Percentiles rank a stretch among this genome's conserved stretches.
Evolutionary conservation across 2,797 vertebrate genomes (phyloP).

Genomic region (Hippocampus kuda): DNA sequence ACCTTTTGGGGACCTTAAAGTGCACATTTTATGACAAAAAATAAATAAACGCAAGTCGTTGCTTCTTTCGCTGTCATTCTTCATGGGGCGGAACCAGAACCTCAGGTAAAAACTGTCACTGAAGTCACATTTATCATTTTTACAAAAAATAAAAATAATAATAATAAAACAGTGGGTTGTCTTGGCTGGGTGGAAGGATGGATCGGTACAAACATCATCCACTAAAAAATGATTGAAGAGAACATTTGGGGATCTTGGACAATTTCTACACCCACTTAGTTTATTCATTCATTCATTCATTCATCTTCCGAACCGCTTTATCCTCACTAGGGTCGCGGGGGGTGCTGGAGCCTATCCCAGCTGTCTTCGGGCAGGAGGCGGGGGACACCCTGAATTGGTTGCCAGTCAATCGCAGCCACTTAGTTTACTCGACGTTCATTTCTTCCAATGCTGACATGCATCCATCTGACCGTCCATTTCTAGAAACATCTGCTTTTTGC

Average conservation of each 20-base stretch:
- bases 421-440: neutral
- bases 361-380: too few species aligned
- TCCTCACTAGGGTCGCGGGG: too few species aligned
- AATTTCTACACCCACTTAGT: neutral
- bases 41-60: neutral
- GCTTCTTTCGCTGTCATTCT: neutral
- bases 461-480: constrained; percentile 23
- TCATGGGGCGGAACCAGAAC: neutral
- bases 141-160: too few species aligned
- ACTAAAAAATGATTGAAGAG: too few species aligned
- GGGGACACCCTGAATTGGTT: too few species aligned
- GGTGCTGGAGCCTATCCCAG: too few species aligned
- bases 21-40: constrained; percentile 8
- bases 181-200: neutral
- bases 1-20: constrained; percentile 28
- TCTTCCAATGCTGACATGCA: constrained; percentile 19
- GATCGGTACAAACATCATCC: neutral
- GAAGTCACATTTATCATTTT: too few species aligned
- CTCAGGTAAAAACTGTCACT: neutral
- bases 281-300: too few species aligned
- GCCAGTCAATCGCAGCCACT: too few species aligned
- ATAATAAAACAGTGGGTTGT: too few species aligned
- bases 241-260: too few species aligned
- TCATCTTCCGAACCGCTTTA: too few species aligned
- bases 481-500: constrained; percentile 52